phyloP scores from a whole-genome alignment of 2,113 vertebrate species.

The Herpetotheres cachinnans region DNA sequence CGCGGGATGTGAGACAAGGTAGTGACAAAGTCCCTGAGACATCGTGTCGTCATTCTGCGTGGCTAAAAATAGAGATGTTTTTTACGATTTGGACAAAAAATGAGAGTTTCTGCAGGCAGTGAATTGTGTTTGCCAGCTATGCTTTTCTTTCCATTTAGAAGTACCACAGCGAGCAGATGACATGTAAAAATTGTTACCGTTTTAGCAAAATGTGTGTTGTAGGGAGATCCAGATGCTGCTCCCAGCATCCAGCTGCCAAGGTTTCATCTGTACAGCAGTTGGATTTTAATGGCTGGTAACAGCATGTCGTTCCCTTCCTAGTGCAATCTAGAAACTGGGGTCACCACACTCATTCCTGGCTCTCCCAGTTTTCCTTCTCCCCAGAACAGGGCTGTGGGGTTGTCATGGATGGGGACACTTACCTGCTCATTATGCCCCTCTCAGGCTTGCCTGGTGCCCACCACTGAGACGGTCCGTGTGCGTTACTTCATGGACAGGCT shows the following conservation, averaged over 20 bases:
- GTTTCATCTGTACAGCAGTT: neutral
- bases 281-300: neutral
- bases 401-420: neutral
- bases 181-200: neutral
- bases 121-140: neutral
- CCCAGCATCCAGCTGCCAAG: neutral
- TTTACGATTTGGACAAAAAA: neutral
- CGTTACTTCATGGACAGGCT: constrained; percentile 88
- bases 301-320: fast-evolving
- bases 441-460: constrained; percentile 92
- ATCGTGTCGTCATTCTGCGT: fast-evolving
- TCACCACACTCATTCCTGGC: neutral
- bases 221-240: neutral
- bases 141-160: neutral
- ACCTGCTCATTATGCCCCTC: neutral
- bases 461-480: constrained; percentile 83
- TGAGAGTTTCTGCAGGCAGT: neutral
- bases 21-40: neutral
- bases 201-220: neutral
- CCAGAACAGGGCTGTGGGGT: neutral
- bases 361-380: neutral
- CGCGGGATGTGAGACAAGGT: neutral
- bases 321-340: neutral
- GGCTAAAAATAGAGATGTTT: neutral
- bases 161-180: neutral